Base-by-base conservation (phyloP, 2,888 invertebrate genomes). In the Tiliacea citrago region DNA sequence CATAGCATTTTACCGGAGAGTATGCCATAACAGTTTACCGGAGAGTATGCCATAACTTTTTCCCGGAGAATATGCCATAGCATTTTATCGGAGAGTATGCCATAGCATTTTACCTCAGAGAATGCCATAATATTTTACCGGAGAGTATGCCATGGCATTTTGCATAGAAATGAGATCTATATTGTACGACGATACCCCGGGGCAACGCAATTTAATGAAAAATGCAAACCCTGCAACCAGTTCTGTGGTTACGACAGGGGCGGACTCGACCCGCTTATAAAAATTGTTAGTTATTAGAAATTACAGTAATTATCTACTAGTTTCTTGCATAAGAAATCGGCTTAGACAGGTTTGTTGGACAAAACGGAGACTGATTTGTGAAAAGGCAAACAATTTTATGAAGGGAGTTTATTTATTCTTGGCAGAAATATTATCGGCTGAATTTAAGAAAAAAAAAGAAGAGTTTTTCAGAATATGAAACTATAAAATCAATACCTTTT, bases 161-260 rank as follows among this genome's bases (percentile, higher is more conserved):
- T 77, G 49, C 51, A 67, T 58, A 24, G 18, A 67, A 77, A 77
- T 45, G 1, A 35, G 53, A n/a, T 35, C n/a, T n/a, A n/a, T n/a
- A 62, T 61, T 42, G n/a, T 42, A 62, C 39, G 35, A 35, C 8
- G n/a, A 53, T 42, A 65, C 7, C 53, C 8, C 12, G 35, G 18
- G 39, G 82, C n/a, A 35, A 35, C 2, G 6, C 29, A 21, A 55
- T 57, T 51, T 45, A 35, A 51, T 65, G 49, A 66, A 66, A 75
- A 55, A 66, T 51, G 49, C 35, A 61, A 55, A 55, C 60, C 24
- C 35, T 45, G 77, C 55, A 61, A 82, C 82, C 49, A 12, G 77
- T 82, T 82, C 10, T 21, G 24, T 24, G 21, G 35, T 55, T 55
- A 39, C 13, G 7, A 13, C 65, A 61, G 77, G 45, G 55, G 6